Conservation (phyloP, 2,113 vertebrate species). For the Microcebus griseorufus region DNA sequence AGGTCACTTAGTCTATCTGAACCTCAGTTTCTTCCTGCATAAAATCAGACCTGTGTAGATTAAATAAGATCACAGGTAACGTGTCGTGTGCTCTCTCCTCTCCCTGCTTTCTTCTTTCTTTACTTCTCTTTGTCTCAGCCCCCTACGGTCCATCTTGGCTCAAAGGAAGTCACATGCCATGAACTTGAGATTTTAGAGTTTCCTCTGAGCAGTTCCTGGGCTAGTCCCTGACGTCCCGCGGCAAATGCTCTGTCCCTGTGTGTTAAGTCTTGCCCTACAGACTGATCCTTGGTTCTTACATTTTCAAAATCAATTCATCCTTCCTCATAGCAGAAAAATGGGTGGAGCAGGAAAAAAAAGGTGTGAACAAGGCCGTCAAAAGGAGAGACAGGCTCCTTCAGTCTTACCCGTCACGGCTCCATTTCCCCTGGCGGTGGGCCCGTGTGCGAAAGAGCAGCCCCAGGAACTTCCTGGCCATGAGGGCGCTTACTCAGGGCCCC, state of each 20-base stretch:
- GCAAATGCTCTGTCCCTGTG: not conserved
- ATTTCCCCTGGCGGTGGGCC: not conserved
- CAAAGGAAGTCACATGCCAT: not conserved
- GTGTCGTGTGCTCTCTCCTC: not conserved
- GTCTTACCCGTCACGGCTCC: not conserved
- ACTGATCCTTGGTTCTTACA: not conserved
- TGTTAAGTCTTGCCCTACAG: not conserved
- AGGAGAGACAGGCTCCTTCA: not conserved
- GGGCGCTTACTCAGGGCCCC: not conserved
- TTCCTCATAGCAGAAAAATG: not conserved
- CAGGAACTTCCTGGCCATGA: not conserved
- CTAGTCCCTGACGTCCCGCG: not conserved
- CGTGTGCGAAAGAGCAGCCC: not conserved
- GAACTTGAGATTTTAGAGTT: not conserved
- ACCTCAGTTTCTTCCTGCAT: not conserved
- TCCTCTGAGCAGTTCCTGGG: not conserved
- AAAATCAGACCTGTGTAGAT: not conserved
- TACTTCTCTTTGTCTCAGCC: not conserved
- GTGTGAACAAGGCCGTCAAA: not conserved
- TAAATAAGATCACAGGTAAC: accelerated
- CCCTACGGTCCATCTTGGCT: not conserved
- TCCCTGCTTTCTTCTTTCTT: not conserved
- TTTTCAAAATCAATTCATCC: not conserved
- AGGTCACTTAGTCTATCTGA: not conserved
- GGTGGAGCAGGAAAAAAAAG: not conserved